A percentile compares a stretch with the other conserved stretches of the same genome.
These are phyloP conservation scores for Porites lutea DNA, from an alignment of 64 coral and sea anemone genomes.

Conservation along the genomic window DNA sequence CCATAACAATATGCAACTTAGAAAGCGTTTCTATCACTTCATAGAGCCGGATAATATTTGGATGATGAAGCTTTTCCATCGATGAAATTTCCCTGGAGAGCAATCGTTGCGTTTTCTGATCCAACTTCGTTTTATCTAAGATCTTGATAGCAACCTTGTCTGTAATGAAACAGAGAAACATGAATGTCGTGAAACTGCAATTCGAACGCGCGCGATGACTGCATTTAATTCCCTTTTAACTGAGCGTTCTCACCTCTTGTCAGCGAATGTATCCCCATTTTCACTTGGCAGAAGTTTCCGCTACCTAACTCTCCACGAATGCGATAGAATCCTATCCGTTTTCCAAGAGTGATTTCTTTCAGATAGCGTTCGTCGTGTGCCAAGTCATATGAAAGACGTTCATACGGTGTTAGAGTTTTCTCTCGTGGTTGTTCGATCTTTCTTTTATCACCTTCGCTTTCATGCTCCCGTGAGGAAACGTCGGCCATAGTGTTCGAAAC, in stretches of 20 bases:
- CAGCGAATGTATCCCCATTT: slow-evolving; percentile 97
- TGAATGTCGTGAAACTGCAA: not conserved
- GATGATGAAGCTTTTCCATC: slow-evolving; percentile 98
- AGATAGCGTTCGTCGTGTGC: slow-evolving; percentile 83
- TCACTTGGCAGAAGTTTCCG: slow-evolving; percentile 98
- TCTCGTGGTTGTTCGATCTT: slow-evolving; percentile 60
- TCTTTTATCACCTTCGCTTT: slow-evolving; percentile 45
- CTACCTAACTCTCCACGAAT: slow-evolving; percentile 95
- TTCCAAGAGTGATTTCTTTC: slow-evolving; percentile 96
- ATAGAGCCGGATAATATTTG: slow-evolving; percentile 95
- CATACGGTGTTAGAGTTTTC: slow-evolving; percentile 77
- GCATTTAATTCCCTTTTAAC: not conserved
- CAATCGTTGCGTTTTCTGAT: slow-evolving; percentile 96
- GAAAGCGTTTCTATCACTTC: slow-evolving; percentile 98
- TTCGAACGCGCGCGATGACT: not conserved
- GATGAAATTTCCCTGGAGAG: slow-evolving; percentile 96
- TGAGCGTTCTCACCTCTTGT: slow-evolving; percentile 79
- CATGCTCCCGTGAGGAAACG: slow-evolving; percentile 51
- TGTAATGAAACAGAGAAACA: slow-evolving; percentile 49
- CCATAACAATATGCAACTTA: slow-evolving; percentile 94
- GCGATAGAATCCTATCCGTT: slow-evolving; percentile 98
- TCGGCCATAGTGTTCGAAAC: slow-evolving; percentile 89
- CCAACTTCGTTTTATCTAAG: slow-evolving; percentile 96
- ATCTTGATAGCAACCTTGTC: slow-evolving; percentile 99
- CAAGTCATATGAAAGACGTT: slow-evolving; percentile 83